Conservation (phyloP, 1,140 invertebrate genomes). For the Pinna nobilis region DNA sequence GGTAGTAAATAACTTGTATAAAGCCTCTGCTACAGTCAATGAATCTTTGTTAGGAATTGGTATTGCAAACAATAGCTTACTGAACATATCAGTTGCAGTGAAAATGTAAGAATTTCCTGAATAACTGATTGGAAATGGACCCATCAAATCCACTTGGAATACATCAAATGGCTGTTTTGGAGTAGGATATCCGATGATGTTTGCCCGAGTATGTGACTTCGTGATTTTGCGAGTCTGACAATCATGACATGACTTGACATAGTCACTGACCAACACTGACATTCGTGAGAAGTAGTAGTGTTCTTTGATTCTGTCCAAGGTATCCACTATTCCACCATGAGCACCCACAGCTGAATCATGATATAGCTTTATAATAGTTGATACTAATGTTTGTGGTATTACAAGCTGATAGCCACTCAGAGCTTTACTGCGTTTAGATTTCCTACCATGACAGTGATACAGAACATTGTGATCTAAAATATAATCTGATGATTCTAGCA, state of each 20-base stretch:
- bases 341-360: constrained; percentile 34
- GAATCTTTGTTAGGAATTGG: constrained; percentile 23
- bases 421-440: constrained; percentile 5
- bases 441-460: constrained; percentile 24
- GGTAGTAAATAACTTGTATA: constrained; percentile 21
- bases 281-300: constrained; percentile 30
- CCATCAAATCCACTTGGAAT: constrained; percentile 27
- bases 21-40: constrained; percentile 16
- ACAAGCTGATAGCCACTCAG: constrained; percentile 19
- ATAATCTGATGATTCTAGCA: constrained; percentile 30
- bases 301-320: constrained; percentile 22
- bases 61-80: constrained; percentile 20
- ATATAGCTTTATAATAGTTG: constrained; percentile 2
- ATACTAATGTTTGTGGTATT: constrained; percentile 4
- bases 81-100: constrained; percentile 29
- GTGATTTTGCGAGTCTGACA: constrained; percentile 36
- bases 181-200: constrained; percentile 10
- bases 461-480: constrained; percentile 12
- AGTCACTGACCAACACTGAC: constrained; percentile 11
- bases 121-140: constrained; percentile 5
- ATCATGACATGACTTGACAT: constrained; percentile 26
- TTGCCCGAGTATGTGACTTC: constrained; percentile 3
- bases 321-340: constrained; percentile 34
- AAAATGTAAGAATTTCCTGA: constrained; percentile 24
- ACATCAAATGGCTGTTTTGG: constrained; percentile 28